Conservation (phyloP, 2,797 vertebrate genomes). For the Salarias fasciatus region DNA sequence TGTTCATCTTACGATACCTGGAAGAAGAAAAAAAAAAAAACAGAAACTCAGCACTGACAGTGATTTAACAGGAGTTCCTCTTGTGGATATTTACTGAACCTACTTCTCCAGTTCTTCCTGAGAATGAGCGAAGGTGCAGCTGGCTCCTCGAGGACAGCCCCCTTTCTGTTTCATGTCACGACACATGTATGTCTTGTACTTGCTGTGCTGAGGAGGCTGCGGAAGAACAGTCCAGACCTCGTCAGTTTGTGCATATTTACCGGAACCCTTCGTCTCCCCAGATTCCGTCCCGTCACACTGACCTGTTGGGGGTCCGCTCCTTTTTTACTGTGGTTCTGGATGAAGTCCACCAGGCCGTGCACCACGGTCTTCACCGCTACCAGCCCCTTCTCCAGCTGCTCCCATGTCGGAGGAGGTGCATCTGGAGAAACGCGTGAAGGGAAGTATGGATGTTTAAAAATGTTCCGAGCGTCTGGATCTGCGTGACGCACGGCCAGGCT, state of each 20-base stretch:
- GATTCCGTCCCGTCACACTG: no score
- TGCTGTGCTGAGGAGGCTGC: conserved; percentile 98
- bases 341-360: conserved; percentile 98
- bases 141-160: conserved; percentile 96
- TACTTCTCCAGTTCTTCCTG: conserved; percentile 99
- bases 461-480: no score
- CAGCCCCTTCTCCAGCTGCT: conserved; percentile 95
- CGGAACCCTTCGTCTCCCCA: no score
- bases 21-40: no score
- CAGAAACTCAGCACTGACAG: neutral
- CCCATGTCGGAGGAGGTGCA: conserved; percentile 97
- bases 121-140: conserved; percentile 98
- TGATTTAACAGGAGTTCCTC: no score
- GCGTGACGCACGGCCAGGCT: no score
- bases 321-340: conserved; percentile 99
- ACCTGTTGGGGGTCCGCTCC: conserved; percentile 98
- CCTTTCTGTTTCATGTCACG: conserved; percentile 99
- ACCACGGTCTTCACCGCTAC: conserved; percentile 98
- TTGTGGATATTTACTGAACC: conserved; percentile 64
- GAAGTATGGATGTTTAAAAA: no score
- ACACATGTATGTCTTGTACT: conserved; percentile 99
- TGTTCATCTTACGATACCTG: conserved; percentile 99
- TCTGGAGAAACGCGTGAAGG: no score
- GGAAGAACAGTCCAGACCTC: no score
- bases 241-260: no score